A percentile compares a stretch with the other conserved stretches of the same genome.
These are phyloP conservation scores for Crotalus viridis DNA, from an alignment of 2,113 vertebrate genomes.

Conservation along the genomic window DNA sequence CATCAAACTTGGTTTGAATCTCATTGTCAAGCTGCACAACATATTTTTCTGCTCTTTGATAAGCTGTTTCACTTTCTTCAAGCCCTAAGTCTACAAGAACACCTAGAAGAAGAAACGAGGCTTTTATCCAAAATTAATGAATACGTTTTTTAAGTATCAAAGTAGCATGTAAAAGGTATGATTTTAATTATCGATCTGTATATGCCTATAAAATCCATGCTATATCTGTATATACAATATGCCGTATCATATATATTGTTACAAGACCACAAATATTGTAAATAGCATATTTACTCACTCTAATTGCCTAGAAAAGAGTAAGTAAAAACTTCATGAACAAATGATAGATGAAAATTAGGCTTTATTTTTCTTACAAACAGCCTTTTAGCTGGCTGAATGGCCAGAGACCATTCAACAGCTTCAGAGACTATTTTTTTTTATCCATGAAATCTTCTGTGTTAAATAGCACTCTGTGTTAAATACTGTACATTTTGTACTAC, in stretches of 20 bases:
- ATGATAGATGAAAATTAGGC: neutral
- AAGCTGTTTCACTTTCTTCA: slow-evolving; percentile 80
- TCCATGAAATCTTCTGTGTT: neutral
- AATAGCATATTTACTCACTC: neutral
- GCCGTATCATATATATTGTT: neutral
- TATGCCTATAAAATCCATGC: neutral
- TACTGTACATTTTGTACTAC: neutral
- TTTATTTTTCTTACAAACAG: neutral
- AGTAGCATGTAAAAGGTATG: too few species aligned
- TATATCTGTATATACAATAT: neutral
- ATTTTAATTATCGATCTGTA: neutral
- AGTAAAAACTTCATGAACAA: neutral
- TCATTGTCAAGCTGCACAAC: slow-evolving; percentile 90
- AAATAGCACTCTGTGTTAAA: neutral
- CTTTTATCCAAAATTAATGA: neutral
- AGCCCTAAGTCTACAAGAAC: slow-evolving; percentile 93
- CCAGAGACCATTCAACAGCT: neutral
- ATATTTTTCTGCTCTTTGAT: slow-evolving; percentile 90
- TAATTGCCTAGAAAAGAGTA: neutral
- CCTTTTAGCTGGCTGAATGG: neutral
- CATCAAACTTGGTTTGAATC: slow-evolving; percentile 90
- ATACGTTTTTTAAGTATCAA: accelerated
- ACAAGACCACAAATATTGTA: neutral
- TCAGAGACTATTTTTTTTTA: neutral
- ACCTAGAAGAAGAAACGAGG: slow-evolving; percentile 71